phyloP scores from a whole-genome alignment of 2,888 invertebrate genomes.

The Calliphora vomitoria region DNA sequence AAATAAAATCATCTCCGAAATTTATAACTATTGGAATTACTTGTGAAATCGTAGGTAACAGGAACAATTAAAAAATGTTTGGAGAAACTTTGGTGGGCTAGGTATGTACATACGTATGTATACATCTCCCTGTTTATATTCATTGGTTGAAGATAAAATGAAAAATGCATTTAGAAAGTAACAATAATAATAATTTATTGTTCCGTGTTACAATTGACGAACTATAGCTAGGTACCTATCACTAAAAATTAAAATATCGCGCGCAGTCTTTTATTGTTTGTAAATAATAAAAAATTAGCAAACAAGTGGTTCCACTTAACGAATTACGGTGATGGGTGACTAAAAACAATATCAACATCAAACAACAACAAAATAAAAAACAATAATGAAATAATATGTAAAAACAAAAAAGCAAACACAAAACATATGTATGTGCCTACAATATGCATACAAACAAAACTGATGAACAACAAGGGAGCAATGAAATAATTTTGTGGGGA shows the following conservation, averaged over 20 bases:
- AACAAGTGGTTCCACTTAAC: constrained; percentile 61
- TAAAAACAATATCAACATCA: constrained; percentile 32
- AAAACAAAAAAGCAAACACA: constrained; percentile 22
- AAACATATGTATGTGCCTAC: neutral
- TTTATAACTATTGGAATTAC: too few relatives aligned
- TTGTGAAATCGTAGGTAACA: too few relatives aligned
- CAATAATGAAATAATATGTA: neutral
- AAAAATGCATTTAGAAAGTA: constrained; percentile 37
- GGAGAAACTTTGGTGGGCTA: too few relatives aligned
- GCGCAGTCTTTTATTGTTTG: neutral
- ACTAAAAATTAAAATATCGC: constrained; percentile 15
- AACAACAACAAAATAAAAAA: constrained; percentile 17
- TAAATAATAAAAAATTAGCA: constrained; percentile 34
- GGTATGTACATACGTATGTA: too few relatives aligned
- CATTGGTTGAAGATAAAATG: neutral
- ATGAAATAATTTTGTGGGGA: neutral
- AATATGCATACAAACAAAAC: neutral
- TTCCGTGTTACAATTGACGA: constrained; percentile 36
- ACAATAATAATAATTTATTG: constrained; percentile 11
- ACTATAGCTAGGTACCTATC: neutral
- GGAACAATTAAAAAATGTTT: too few relatives aligned
- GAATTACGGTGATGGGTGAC: constrained; percentile 40
- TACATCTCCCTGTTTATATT: too few relatives aligned
- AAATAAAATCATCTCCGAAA: too few relatives aligned
- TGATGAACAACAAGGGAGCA: neutral